Evolutionary conservation across 1,140 invertebrate genomes (phyloP).

Genomic region (Drosophila mayri): DNA sequence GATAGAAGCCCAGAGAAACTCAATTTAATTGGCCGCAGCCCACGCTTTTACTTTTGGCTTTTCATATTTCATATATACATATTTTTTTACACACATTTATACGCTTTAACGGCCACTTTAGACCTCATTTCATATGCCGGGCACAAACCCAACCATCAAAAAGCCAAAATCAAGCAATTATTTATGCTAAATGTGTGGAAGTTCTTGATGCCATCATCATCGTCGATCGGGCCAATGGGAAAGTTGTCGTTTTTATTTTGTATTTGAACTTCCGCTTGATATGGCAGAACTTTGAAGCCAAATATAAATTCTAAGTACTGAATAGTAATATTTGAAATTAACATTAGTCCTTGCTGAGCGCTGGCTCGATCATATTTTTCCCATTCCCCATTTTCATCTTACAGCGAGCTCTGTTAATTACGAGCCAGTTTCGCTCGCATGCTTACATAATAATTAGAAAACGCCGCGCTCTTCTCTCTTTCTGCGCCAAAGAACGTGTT

Average conservation of each 20-base stretch:
- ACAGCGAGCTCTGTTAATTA: conserved; percentile 68
- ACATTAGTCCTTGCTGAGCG: conserved; percentile 50
- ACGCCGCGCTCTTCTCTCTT: conserved; percentile 22
- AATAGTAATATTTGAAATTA: conserved; percentile 69
- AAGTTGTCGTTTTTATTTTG: conserved; percentile 27
- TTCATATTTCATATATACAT: conserved; percentile 39
- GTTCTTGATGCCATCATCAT: conserved; percentile 52
- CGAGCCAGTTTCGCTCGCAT: conserved; percentile 73
- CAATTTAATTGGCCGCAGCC: conserved; percentile 47
- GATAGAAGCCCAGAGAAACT: conserved; percentile 46
- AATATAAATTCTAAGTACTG: conserved; percentile 37
- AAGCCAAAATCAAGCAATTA: conserved; percentile 68
- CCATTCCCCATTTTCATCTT: conserved; percentile 16
- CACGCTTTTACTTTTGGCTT: conserved; percentile 68
- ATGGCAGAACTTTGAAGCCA: conserved; percentile 26
- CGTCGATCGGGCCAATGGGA: conserved; percentile 26
- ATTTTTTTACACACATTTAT: conserved; percentile 27
- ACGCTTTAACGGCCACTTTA: conserved; percentile 66
- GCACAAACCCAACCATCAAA: conserved; percentile 54
- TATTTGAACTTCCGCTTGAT: conserved; percentile 43
- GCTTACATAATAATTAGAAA: conserved; percentile 82
- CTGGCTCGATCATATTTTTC: conserved; percentile 30
- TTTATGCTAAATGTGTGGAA: conserved; percentile 68
- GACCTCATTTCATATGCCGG: conserved; percentile 61
- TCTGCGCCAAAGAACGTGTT: conserved; percentile 68